phyloP scores from a whole-genome alignment of 2,113 vertebrate genomes.

The Phrynocephalus versicolor region DNA sequence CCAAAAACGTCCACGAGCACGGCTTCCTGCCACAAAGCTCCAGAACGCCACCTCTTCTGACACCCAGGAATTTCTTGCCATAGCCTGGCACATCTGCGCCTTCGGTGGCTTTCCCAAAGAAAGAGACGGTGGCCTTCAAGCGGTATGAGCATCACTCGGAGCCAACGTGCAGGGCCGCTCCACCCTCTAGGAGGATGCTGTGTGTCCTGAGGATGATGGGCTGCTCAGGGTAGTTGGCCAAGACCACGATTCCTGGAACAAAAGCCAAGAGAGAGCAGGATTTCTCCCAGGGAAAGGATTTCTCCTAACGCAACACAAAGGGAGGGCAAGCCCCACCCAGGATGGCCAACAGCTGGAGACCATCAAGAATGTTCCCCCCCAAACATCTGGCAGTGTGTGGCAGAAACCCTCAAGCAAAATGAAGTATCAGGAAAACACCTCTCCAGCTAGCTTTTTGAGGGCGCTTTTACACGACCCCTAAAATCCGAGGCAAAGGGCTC shows the following conservation, averaged over 20 bases:
- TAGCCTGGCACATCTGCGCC: constrained; percentile 28
- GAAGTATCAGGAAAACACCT: too few relatives aligned
- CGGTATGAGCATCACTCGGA: constrained; percentile 47
- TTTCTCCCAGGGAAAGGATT: not conserved
- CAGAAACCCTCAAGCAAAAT: too few relatives aligned
- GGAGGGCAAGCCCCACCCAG: too few relatives aligned
- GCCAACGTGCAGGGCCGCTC: constrained; percentile 47
- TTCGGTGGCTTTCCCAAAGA: constrained; percentile 37
- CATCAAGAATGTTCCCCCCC: too few relatives aligned
- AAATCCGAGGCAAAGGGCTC: too few relatives aligned
- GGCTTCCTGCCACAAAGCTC: constrained; percentile 50
- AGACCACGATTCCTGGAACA: constrained; percentile 44
- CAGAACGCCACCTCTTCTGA: constrained; percentile 42
- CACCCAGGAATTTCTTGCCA: constrained; percentile 62
- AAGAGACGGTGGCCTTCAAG: constrained; percentile 27
- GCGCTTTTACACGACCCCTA: too few relatives aligned
- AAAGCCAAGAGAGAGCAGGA: not conserved
- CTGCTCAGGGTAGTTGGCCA: constrained; percentile 49
- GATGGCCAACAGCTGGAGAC: too few relatives aligned
- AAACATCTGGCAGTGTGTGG: too few relatives aligned
- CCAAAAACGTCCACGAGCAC: constrained; percentile 49
- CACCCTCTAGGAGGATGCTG: constrained; percentile 51
- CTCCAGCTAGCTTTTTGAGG: too few relatives aligned
- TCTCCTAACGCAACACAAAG: too few relatives aligned
- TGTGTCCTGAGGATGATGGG: constrained; percentile 42